Conservation (phyloP, 1,140 invertebrate genomes). For the Lepidurus couesii region DNA sequence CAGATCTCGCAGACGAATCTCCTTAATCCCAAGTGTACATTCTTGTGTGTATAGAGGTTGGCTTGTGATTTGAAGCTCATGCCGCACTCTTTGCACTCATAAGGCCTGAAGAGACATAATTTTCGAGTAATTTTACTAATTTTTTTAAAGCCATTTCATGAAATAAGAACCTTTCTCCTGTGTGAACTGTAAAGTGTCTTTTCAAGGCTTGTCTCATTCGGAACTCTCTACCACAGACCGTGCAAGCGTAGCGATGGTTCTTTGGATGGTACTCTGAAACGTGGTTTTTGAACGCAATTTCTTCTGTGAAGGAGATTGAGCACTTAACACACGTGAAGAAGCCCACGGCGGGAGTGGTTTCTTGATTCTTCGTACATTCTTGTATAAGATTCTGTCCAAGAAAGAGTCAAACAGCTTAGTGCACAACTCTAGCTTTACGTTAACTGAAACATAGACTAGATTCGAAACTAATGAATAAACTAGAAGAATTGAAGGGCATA, state of each 20-base stretch:
- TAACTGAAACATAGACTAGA: too few species aligned
- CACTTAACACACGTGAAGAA: neutral
- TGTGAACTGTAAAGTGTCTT: slow-evolving; percentile 63
- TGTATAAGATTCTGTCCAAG: neutral
- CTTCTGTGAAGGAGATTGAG: neutral
- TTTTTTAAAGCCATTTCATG: too few species aligned
- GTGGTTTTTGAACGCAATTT: neutral
- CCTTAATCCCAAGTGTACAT: slow-evolving; percentile 62
- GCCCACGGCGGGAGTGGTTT: neutral
- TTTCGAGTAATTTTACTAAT: too few species aligned
- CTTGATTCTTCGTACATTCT: neutral
- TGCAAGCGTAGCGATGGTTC: neutral
- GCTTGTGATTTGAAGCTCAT: slow-evolving; percentile 64
- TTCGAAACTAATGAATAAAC: too few species aligned
- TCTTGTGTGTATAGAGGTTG: slow-evolving; percentile 61
- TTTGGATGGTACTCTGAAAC: neutral
- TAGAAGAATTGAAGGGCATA: neutral
- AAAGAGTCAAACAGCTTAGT: neutral
- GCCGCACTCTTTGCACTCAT: slow-evolving; percentile 54
- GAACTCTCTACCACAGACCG: neutral
- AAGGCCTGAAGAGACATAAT: slow-evolving; percentile 59
- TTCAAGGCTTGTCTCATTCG: slow-evolving; percentile 62
- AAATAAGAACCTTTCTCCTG: slow-evolving; percentile 52
- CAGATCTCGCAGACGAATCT: slow-evolving; percentile 69
- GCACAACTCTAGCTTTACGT: too few species aligned